These are phyloP conservation scores for Oryzias javanicus DNA, from an alignment of 2,113 vertebrate species.

Conservation along the genomic window DNA sequence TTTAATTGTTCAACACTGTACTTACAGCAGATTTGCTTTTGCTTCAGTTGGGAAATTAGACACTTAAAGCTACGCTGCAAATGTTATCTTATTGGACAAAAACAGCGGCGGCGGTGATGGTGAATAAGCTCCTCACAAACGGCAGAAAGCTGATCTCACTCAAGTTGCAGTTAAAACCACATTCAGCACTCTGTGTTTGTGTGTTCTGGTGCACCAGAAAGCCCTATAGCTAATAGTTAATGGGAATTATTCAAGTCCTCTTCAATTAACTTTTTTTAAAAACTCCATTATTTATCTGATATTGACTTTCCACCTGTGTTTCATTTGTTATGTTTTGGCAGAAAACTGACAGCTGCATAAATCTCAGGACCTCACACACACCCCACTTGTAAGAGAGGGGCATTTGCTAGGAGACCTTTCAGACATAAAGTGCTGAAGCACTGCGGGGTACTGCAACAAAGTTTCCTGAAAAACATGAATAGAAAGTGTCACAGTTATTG, in stretches of 20 bases:
- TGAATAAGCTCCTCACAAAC: conserved; percentile 1
- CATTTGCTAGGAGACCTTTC: conserved; percentile 19
- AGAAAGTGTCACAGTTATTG: neutral
- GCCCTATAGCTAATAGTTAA: conserved; percentile 4
- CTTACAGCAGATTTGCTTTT: conserved; percentile 39
- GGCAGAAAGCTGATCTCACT: neutral
- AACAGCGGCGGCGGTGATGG: conserved; percentile 31
- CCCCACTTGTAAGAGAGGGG: too few species aligned
- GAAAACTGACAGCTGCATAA: conserved; percentile 34
- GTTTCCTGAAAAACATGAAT: conserved; percentile 2
- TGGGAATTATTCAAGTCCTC: too few species aligned
- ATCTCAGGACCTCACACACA: conserved; percentile 19
- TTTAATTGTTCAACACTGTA: conserved; percentile 46
- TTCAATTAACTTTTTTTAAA: too few species aligned
- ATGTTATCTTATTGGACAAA: conserved; percentile 50
- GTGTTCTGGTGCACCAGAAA: conserved; percentile 8
- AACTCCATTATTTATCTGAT: conserved; percentile 9
- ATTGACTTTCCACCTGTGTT: conserved; percentile 29
- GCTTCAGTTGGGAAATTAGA: conserved; percentile 15
- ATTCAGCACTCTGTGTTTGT: conserved; percentile 1
- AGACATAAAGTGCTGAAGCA: conserved; percentile 12
- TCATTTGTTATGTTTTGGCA: conserved; percentile 42
- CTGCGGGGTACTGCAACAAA: conserved; percentile 5
- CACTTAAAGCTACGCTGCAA: conserved; percentile 28
- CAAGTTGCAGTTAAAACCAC: neutral